phyloP scores from a whole-genome alignment of 1,140 invertebrate species.

The Drosophila repletoides region DNA sequence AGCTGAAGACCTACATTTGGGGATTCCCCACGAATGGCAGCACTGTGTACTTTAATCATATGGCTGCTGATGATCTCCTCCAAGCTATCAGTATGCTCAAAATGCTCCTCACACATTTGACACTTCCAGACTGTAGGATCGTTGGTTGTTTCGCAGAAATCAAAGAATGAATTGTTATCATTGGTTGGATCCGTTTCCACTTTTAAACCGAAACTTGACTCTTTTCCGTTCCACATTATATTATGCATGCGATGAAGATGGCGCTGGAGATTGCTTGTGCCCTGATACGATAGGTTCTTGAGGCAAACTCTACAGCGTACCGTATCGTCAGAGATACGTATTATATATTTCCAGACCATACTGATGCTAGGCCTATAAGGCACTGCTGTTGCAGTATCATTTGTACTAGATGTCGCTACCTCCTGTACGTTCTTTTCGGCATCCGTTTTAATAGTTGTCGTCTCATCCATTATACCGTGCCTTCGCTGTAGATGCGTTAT shows the following conservation, averaged over 20 bases:
- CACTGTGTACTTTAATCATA: constrained; percentile 28
- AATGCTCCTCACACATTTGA: constrained; percentile 51
- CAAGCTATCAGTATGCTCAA: constrained; percentile 33
- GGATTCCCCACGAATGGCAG: constrained; percentile 17
- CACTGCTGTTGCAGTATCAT: neutral
- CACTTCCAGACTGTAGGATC: constrained; percentile 43
- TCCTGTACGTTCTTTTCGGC: constrained; percentile 6
- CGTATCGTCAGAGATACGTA: constrained; percentile 38
- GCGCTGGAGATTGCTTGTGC: constrained; percentile 58
- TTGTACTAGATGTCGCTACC: constrained; percentile 29
- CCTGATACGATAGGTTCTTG: constrained; percentile 59
- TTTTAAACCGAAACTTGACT: neutral
- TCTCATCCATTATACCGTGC: constrained; percentile 52
- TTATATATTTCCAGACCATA: constrained; percentile 54
- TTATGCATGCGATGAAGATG: constrained; percentile 67
- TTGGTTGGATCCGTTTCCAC: neutral
- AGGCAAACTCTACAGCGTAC: constrained; percentile 53
- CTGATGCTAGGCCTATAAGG: neutral
- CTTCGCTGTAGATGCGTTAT: constrained; percentile 60
- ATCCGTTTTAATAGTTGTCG: neutral
- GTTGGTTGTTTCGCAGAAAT: constrained; percentile 30
- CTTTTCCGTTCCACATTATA: constrained; percentile 30
- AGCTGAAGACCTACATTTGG: constrained; percentile 20
- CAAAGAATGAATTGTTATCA: constrained; percentile 11
- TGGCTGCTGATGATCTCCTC: constrained; percentile 25